Evolutionary conservation across 2,888 invertebrate genomes (phyloP).

Genomic region (Elmis aenea): DNA sequence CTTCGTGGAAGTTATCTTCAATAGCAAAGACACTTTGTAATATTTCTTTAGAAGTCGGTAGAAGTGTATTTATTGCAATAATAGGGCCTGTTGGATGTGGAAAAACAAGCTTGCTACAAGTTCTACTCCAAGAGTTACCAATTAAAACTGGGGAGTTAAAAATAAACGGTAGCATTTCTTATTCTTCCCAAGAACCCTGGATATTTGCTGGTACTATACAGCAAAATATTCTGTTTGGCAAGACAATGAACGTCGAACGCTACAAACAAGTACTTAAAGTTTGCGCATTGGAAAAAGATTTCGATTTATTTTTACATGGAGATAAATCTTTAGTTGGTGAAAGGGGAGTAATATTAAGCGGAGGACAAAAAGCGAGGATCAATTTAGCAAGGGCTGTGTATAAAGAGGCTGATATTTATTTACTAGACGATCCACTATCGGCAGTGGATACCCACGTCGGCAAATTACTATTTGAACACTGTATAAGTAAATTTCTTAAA

Average conservation of each 20-base stretch:
- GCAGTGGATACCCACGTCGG: constrained; percentile 87
- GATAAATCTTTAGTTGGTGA: constrained; percentile 72
- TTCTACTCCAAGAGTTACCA: constrained; percentile 64
- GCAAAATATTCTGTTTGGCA: constrained; percentile 72
- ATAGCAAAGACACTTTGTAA: too few relatives aligned
- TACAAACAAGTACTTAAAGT: constrained; percentile 55
- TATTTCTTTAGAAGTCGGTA: not conserved
- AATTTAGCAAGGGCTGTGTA: constrained; percentile 79
- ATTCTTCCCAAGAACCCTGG: constrained; percentile 59
- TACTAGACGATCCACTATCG: constrained; percentile 82
- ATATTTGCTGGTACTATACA: constrained; percentile 53
- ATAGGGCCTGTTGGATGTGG: constrained; percentile 61
- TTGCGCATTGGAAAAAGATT: constrained; percentile 60
- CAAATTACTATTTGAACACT: constrained; percentile 76
- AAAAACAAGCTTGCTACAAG: constrained; percentile 51
- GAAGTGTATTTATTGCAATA: constrained; percentile 47
- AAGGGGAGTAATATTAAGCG: constrained; percentile 64
- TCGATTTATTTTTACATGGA: constrained; percentile 64
- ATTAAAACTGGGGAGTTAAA: constrained; percentile 57
- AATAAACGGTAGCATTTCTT: constrained; percentile 54
- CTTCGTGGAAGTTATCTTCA: constrained; percentile 41
- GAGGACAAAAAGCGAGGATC: constrained; percentile 79
- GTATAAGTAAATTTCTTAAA: constrained; percentile 57
- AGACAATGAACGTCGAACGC: constrained; percentile 50
- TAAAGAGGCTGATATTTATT: constrained; percentile 73